Evolutionary conservation across 2,113 vertebrate genomes (phyloP), one percentile per base, ranked within the genome.

Genomic region (Ariopsis seemanni): DNA sequence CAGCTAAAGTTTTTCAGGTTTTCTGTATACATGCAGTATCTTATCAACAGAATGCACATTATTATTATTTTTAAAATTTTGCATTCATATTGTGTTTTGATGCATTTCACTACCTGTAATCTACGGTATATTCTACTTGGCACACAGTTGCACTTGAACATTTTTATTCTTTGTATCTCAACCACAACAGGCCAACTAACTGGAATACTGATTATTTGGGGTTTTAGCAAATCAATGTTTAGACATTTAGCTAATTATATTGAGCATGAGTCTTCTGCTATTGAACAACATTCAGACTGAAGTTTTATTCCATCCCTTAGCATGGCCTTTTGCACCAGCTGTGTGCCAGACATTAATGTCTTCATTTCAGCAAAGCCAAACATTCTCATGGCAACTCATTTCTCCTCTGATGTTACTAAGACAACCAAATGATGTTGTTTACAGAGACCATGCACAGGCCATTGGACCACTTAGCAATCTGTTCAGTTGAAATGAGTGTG

Each of bases 401-500:
- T 83, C 81, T n/a, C 3, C 81, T 77, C n/a, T 69, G 25, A 78
- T 67, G 71, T 78, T 65, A 63, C 69, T 53, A 77, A 72, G 86
- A 84, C 86, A 87, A 87, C 82, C 72, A 17, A 67, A 83, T 82
- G 27, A 75, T 67, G 86, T 57, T 87, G 86, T 87, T 83, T 78
- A 84, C 50, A 53, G 82, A 83, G 81, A 74, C 12, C 82, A 63
- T 18, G 60, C 81, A 2, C 57, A 83, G 75, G 57, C 71, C 48
- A 34, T 27, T 57, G 65, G 78, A 58, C 63, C 85, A 82, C 71
- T 88, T 87, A 85, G 72, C 74, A 85, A 87, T 52, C 74, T 87
- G 88, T 74, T 75, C 77, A 69, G 89, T 90, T 89, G 65, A 89
- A 89, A 84, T 86, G 69, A 92, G 92, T 89, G 77, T 82, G 72